These are phyloP conservation scores for Poecilia wingei DNA, from an alignment of 2,797 vertebrate genomes.

Conservation along the genomic window DNA sequence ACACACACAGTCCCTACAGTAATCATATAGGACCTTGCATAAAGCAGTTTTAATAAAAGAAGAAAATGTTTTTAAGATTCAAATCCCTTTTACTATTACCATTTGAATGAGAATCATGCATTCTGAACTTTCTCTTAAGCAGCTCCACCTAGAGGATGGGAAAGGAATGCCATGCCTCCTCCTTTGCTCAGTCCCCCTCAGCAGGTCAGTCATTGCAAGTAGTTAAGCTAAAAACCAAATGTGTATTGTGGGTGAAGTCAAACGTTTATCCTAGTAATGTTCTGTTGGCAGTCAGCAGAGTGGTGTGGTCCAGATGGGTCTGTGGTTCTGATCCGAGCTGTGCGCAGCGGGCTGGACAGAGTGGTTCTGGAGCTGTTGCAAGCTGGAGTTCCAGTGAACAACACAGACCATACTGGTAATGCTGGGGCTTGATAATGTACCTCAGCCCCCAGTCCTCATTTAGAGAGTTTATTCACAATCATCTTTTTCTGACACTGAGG, in stretches of 20 bases:
- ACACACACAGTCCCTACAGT: background rate
- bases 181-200: slow-evolving; percentile 78
- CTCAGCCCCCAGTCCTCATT: background rate
- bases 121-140: slow-evolving; percentile 6
- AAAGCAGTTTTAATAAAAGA: background rate
- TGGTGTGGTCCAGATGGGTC: slow-evolving; percentile 87
- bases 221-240: background rate
- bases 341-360: slow-evolving; percentile 87
- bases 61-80: background rate
- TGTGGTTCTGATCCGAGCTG: slow-evolving; percentile 89
- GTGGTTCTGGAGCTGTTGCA: slow-evolving; percentile 89
- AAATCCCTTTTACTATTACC: background rate
- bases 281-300: slow-evolving; percentile 74
- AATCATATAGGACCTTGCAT: background rate
- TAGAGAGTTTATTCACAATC: background rate
- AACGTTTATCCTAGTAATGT: background rate
- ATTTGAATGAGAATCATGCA: fast-evolving
- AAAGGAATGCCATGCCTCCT: slow-evolving; percentile 75
- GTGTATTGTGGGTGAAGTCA: too few species aligned
- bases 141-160: slow-evolving; percentile 83
- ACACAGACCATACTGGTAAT: slow-evolving; percentile 89
- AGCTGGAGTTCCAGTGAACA: slow-evolving; percentile 88
- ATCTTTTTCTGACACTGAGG: slow-evolving; percentile 47
- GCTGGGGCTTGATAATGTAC: background rate
- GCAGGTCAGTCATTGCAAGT: slow-evolving; percentile 62